phyloP scores from a whole-genome alignment of 1,140 invertebrate genomes.

The Paracyclopina nana region DNA sequence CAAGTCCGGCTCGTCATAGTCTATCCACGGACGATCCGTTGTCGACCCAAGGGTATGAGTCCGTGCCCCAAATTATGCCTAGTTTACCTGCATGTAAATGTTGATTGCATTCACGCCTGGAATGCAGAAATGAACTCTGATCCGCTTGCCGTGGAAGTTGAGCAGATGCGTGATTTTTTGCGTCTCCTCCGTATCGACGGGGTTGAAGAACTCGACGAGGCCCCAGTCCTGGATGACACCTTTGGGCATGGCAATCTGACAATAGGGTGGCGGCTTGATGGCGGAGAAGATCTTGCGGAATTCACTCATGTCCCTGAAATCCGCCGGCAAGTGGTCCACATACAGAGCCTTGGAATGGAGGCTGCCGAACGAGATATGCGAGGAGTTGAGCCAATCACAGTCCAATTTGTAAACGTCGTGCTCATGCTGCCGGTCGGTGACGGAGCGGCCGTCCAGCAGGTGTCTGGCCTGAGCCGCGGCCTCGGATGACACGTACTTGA shows the following conservation, averaged over 20 bases:
- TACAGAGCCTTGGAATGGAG: constrained; percentile 35
- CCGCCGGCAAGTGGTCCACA: constrained; percentile 32
- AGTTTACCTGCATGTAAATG: constrained; percentile 33
- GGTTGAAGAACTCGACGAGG: constrained; percentile 32
- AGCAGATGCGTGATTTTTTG: constrained; percentile 27
- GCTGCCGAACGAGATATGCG: constrained; percentile 30
- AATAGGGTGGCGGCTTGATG: constrained; percentile 35
- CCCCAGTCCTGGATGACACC: constrained; percentile 36
- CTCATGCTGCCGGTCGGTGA: constrained; percentile 26
- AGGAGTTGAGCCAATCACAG: constrained; percentile 34
- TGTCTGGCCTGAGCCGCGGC: constrained; percentile 30
- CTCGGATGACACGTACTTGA: constrained; percentile 33
- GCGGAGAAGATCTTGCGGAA: constrained; percentile 33
- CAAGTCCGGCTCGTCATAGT: too few relatives aligned
- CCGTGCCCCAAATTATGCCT: constrained; percentile 29
- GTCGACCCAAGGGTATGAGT: too few relatives aligned
- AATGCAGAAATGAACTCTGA: constrained; percentile 35
- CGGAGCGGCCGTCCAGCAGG: constrained; percentile 29
- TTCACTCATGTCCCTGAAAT: constrained; percentile 34
- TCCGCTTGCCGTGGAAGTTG: constrained; percentile 27
- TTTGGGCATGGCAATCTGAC: constrained; percentile 38
- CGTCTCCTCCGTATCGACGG: constrained; percentile 33
- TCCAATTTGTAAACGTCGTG: constrained; percentile 27
- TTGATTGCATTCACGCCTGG: constrained; percentile 36
- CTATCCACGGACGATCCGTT: constrained; percentile 12